These are phyloP conservation scores for Potorous gilbertii DNA, from an alignment of 2,797 vertebrate species.

Conservation along the genomic window DNA sequence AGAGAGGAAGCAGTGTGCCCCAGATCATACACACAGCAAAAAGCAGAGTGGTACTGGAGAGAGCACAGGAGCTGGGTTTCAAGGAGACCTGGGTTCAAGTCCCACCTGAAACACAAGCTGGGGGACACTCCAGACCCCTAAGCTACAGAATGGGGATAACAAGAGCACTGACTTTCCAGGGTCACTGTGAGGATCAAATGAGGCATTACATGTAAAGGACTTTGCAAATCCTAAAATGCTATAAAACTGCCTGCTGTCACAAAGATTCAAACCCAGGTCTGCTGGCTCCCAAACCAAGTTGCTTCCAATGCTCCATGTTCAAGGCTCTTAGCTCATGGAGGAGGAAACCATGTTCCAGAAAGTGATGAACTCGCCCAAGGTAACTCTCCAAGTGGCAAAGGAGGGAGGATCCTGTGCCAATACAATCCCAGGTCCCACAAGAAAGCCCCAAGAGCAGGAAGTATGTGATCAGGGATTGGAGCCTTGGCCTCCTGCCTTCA, in stretches of 20 bases:
- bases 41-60: neutral
- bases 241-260: neutral
- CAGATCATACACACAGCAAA: neutral
- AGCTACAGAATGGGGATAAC: neutral
- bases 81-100: neutral
- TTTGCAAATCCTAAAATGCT: neutral
- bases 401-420: neutral
- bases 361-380: neutral
- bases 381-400: too few relatives aligned
- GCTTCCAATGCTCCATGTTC: neutral
- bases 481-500: neutral
- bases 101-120: neutral
- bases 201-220: neutral
- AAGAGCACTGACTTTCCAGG: neutral
- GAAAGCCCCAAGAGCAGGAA: neutral
- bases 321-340: neutral
- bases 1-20: neutral
- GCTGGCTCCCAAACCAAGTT: neutral
- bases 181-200: neutral
- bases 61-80: neutral
- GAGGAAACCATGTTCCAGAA: neutral
- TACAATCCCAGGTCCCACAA: fast-evolving
- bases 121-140: neutral
- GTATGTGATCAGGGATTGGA: neutral
- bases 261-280: neutral